Percentiles rank a stretch among this genome's conserved stretches.
Evolutionary conservation across 2,797 vertebrate genomes (phyloP).

Genomic region (Streptopelia turtur): DNA sequence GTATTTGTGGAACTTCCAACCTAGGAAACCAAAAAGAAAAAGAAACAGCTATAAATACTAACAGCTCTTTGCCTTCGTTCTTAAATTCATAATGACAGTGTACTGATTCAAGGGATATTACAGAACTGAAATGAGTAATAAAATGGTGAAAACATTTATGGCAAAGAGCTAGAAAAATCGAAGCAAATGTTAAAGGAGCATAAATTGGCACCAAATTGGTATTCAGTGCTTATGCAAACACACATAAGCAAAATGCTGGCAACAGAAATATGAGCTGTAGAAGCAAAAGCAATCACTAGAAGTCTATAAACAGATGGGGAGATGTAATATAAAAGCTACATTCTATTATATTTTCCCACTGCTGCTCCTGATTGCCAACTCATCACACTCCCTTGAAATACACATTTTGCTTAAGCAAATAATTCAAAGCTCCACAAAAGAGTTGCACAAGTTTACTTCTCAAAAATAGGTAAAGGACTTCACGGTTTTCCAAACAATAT

Average conservation of each 20-base stretch:
- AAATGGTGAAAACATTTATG: not conserved
- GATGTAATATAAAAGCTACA: not conserved
- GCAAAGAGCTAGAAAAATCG: not conserved
- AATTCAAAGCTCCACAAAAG: not conserved
- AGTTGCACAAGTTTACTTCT: not conserved
- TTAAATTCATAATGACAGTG: not conserved
- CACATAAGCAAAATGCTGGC: not conserved
- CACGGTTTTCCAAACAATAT: not conserved
- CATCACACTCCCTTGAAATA: not conserved
- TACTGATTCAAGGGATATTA: not conserved
- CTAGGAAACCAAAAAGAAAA: conserved; percentile 58
- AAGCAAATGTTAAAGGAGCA: not conserved
- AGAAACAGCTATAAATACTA: not conserved
- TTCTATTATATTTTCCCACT: not conserved
- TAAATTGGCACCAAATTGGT: not conserved
- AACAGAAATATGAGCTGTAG: not conserved
- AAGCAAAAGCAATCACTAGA: not conserved
- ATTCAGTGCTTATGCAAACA: not conserved
- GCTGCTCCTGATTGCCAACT: not conserved
- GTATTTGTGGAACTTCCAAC: conserved; percentile 82
- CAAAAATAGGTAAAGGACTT: not conserved
- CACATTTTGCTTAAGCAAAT: not conserved
- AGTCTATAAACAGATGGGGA: not conserved
- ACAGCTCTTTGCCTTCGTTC: not conserved
- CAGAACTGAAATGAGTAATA: not conserved